Base-by-base conservation (phyloP, 2,888 invertebrate genomes). In the Coenonympha arcania region DNA sequence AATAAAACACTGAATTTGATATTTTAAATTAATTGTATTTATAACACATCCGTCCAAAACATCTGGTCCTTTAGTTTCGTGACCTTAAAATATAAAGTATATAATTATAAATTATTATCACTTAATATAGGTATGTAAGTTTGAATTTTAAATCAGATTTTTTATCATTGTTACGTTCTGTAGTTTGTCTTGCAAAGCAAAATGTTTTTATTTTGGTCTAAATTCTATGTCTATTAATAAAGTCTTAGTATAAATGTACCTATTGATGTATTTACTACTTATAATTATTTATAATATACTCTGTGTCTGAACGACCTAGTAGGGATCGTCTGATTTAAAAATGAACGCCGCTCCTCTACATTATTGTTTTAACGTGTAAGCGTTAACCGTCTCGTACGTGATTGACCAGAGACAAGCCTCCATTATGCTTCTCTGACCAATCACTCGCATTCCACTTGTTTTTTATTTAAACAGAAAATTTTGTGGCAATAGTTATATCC, bases 31-130 rank as follows among this genome's bases (percentile, higher is more conserved):
- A 63, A 59, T 55, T n/a, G n/a, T n/a, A n/a, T n/a, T n/a, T 42
- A 49, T 46, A 16, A 36, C 63, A 60, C 62, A 60, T 78, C 79
- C 79, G 77, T 79, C 79, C 79, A 75, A 71, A 68, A n/a, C n/a
- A 64, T 79, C 78, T 79, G 79, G 79, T 79, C 79, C 73, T 73
- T 66, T 56, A 59, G 50, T 58, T 54, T 50, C 50, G 40, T 45
- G 52, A 50, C 41, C 51, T 41, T 52, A 42, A 51, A 51, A 37
- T 42, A 31, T 24, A 34, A 26, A 26, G 3, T 28, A 33, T 33
- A 9, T 8, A 15, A 33, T 16, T 30, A n/a, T n/a, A n/a, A n/a
- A n/a, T n/a, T 30, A 30, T 28, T 28, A 9, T 30, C 13, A 30
- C 11, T 24, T 15, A 28, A 11, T 20, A 11, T 43, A 53, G 50